Evolutionary conservation across 2,797 vertebrate species (phyloP).

Genomic region (Urophycis tenuis): DNA sequence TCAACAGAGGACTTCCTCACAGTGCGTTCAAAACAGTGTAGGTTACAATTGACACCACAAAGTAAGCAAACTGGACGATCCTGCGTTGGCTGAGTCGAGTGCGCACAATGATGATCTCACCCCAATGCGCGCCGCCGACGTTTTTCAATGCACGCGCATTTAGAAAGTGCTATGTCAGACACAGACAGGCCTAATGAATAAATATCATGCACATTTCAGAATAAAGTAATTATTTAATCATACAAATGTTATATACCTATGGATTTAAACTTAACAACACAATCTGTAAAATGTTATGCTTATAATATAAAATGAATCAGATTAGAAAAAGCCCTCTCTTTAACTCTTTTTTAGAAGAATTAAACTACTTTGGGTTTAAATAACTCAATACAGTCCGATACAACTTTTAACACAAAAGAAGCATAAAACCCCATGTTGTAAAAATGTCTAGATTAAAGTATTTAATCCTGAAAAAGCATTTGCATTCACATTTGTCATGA

Average conservation of each 20-base stretch:
- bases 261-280: background rate
- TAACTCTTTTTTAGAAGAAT: background rate
- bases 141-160: background rate
- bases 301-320: background rate
- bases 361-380: background rate
- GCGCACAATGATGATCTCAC: conserved; percentile 53
- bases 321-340: background rate
- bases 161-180: background rate
- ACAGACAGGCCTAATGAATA: background rate
- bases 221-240: background rate
- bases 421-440: background rate
- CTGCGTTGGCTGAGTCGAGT: background rate
- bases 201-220: background rate
- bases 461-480: background rate
- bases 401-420: background rate
- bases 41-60: background rate
- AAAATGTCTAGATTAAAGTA: background rate
- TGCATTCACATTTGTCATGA: background rate
- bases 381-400: background rate
- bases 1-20: background rate
- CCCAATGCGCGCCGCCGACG: background rate
- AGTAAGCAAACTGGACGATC: conserved; percentile 6
- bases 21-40: background rate
- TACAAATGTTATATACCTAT: background rate
- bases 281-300: background rate